A percentile compares a stretch with the other conserved stretches of the same genome.
Evolutionary conservation across 2,113 vertebrate genomes (phyloP).

Genomic region (Lepisosteus osseus): DNA sequence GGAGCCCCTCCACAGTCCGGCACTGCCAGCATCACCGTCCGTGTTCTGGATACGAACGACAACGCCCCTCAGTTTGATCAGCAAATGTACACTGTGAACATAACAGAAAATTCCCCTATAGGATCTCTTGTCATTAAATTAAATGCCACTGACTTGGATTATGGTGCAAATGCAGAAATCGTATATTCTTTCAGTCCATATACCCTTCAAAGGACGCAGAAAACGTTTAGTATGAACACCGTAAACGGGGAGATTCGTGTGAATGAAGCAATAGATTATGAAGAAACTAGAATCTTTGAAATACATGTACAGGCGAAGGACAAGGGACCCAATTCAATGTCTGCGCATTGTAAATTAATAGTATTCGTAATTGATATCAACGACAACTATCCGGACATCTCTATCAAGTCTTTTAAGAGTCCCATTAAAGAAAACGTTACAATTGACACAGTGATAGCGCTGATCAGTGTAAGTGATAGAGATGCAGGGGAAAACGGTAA

Average conservation of each 20-base stretch:
- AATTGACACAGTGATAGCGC: background rate
- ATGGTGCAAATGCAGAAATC: constrained; percentile 56
- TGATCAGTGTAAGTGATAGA: constrained; percentile 33
- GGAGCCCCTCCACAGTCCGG: constrained; percentile 16
- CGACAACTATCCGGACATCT: constrained; percentile 73
- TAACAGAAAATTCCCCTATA: constrained; percentile 12
- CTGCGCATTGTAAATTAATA: constrained; percentile 58
- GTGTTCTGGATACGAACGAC: constrained; percentile 26
- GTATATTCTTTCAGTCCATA: constrained; percentile 63
- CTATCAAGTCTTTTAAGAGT: constrained; percentile 68
- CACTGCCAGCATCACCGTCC: constrained; percentile 2
- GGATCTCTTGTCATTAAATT: constrained; percentile 8
- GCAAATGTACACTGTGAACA: constrained; percentile 15
- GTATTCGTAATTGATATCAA: constrained; percentile 63
- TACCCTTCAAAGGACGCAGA: constrained; percentile 65
- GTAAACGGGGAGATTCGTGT: constrained; percentile 63
- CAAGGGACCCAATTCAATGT: constrained; percentile 66
- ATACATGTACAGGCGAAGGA: constrained; percentile 86
- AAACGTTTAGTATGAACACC: constrained; percentile 60
- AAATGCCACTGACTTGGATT: constrained; percentile 10
- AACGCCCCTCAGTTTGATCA: constrained; percentile 20
- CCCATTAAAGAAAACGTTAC: constrained; percentile 38
- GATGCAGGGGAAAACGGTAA: constrained; percentile 46
- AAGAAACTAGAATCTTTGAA: constrained; percentile 61
- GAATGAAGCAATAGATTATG: constrained; percentile 62